Conservation (phyloP, 2,888 invertebrate species). For the Tridacna crocea region DNA sequence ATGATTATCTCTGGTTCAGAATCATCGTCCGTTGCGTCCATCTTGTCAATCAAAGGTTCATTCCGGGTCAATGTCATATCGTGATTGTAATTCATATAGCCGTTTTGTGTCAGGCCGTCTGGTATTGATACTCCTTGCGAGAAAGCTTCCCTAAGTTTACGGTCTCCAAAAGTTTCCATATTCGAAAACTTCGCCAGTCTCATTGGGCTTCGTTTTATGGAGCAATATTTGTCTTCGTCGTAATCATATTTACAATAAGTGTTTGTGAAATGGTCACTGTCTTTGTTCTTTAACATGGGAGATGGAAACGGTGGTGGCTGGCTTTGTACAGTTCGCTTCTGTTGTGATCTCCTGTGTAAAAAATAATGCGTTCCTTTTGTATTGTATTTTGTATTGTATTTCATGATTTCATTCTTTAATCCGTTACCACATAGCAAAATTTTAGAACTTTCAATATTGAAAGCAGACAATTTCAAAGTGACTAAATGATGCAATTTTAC, state of each 20-base stretch:
- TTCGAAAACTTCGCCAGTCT: constrained; percentile 72
- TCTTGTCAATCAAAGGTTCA: constrained; percentile 55
- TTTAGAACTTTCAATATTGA: too few species aligned
- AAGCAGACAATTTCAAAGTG: too few species aligned
- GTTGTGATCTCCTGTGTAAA: constrained; percentile 35
- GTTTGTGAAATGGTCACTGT: constrained; percentile 62
- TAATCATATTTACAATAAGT: constrained; percentile 76
- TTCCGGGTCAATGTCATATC: constrained; percentile 50
- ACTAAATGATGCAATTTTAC: too few species aligned
- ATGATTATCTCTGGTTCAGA: constrained; percentile 52
- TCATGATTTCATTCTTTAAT: too few species aligned
- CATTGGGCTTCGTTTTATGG: constrained; percentile 76
- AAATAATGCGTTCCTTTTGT: too few species aligned
- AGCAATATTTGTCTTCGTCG: constrained; percentile 77
- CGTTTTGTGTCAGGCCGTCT: constrained; percentile 33
- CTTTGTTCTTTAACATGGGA: constrained; percentile 65
- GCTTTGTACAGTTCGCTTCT: constrained; percentile 58
- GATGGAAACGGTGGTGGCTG: constrained; percentile 70
- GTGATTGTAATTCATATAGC: constrained; percentile 52
- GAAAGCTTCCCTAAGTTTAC: constrained; percentile 68
- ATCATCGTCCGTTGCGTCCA: constrained; percentile 32
- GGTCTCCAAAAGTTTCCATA: constrained; percentile 59
- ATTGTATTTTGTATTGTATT: too few species aligned
- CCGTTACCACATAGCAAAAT: too few species aligned
- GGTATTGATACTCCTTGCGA: constrained; percentile 54